Conservation (phyloP, 2,113 vertebrate species). For the Engraulis encrasicolus region DNA sequence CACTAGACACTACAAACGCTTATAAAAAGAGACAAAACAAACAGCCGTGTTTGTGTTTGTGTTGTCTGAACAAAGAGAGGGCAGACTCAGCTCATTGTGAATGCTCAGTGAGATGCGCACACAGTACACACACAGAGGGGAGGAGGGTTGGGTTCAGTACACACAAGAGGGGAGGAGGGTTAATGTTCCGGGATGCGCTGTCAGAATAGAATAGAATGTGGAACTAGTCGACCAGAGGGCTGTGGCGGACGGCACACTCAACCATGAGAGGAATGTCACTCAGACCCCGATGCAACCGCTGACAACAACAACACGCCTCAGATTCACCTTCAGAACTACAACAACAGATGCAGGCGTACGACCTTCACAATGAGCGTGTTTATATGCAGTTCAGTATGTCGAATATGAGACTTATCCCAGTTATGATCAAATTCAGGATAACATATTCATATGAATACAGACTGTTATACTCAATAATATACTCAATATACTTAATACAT, state of each 20-base stretch:
- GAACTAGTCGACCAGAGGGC: too few species aligned
- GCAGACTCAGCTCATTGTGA: background rate
- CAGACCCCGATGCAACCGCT: constrained; percentile 34
- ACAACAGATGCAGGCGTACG: too few species aligned
- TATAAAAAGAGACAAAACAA: background rate
- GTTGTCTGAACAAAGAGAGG: background rate
- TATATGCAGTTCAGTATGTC: too few species aligned
- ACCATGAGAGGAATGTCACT: constrained; percentile 55
- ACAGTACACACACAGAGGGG: background rate
- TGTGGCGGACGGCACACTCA: constrained; percentile 41
- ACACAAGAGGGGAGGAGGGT: background rate
- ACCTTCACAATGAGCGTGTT: too few species aligned
- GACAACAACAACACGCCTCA: constrained; percentile 23
- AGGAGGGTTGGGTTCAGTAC: too few species aligned
- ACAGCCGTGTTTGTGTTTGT: background rate
- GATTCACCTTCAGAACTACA: background rate
- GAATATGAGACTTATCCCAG: too few species aligned
- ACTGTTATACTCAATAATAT: too few species aligned
- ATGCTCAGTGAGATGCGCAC: background rate
- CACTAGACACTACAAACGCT: background rate
- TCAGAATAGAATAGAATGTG: constrained; percentile 30
- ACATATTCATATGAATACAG: too few species aligned
- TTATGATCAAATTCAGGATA: too few species aligned
- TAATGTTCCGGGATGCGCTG: background rate
- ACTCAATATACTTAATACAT: too few species aligned